These are phyloP conservation scores for Reinhardtius hippoglossoides DNA, from an alignment of 2,113 vertebrate species.

Conservation along the genomic window DNA sequence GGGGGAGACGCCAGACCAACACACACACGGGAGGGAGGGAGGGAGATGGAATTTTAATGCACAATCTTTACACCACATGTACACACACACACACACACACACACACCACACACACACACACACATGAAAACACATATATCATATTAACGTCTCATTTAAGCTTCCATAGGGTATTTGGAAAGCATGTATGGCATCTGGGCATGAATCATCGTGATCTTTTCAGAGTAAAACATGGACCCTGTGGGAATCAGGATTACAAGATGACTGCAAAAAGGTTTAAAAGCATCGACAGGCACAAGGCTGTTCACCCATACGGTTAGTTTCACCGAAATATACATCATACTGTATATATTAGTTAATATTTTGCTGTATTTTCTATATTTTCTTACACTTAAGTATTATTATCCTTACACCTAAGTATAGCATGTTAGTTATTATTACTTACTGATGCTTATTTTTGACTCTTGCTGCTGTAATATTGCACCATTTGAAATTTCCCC, in stretches of 20 bases:
- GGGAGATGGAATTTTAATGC: constrained; percentile 61
- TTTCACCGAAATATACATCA: no score
- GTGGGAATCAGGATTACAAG: constrained; percentile 29
- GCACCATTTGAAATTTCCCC: no score
- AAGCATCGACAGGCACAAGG: no score
- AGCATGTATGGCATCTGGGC: constrained; percentile 16
- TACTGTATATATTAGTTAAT: no score
- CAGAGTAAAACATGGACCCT: not conserved
- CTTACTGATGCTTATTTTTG: no score
- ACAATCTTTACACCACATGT: constrained; percentile 27
- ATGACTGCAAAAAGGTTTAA: not conserved
- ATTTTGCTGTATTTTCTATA: no score
- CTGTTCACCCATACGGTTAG: no score
- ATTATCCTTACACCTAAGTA: no score
- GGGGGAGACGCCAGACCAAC: constrained; percentile 62
- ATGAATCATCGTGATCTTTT: constrained; percentile 14
- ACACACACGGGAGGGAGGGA: constrained; percentile 16
- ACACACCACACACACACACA: constrained; percentile 15
- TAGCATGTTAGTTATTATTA: no score
- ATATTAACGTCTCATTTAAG: constrained; percentile 27
- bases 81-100: constrained; percentile 9
- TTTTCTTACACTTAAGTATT: no score
- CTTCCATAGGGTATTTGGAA: constrained; percentile 43
- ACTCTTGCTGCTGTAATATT: no score
- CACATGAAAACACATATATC: constrained; percentile 45